These are phyloP conservation scores for Sphaeridia pumilis DNA, from an alignment of 2,888 invertebrate genomes.

Conservation along the genomic window DNA sequence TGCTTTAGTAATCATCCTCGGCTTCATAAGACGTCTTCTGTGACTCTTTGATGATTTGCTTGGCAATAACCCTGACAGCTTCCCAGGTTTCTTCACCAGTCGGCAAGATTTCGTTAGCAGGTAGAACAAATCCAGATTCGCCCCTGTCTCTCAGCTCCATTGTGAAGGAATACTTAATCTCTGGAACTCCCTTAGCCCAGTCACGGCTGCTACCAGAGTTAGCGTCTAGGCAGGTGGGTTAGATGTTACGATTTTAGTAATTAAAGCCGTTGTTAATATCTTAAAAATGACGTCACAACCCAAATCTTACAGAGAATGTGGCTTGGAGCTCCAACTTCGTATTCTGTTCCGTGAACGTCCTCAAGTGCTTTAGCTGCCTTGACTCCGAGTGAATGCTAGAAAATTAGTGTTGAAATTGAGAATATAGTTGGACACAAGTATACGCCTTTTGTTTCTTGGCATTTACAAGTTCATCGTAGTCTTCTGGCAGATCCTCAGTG, in stretches of 20 bases:
- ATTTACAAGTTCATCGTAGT: constrained; percentile 48
- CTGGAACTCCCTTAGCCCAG: constrained; percentile 27
- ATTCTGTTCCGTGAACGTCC: constrained; percentile 53
- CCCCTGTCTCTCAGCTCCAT: constrained; percentile 26
- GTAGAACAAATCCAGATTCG: constrained; percentile 23
- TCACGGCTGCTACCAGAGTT: constrained; percentile 30
- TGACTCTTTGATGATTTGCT: constrained; percentile 19
- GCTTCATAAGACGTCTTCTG: constrained; percentile 9
- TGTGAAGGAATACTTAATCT: constrained; percentile 29
- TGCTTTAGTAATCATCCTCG: not conserved
- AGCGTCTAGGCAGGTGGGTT: constrained; percentile 21
- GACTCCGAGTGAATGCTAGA: constrained; percentile 46
- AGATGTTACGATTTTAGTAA: too few species aligned
- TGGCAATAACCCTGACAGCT: constrained; percentile 31
- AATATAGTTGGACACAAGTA: too few species aligned
- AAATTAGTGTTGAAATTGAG: too few species aligned
- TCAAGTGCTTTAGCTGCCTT: constrained; percentile 51
- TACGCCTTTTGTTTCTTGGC: too few species aligned
- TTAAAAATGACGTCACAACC: too few species aligned
- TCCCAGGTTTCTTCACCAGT: constrained; percentile 34
- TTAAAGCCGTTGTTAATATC: too few species aligned
- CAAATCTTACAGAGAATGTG: constrained; percentile 32
- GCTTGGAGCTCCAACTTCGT: constrained; percentile 46
- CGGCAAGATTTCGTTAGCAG: constrained; percentile 23
- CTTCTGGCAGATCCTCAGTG: constrained; percentile 40